These are phyloP conservation scores for Cyanoliseus patagonus DNA, from an alignment of 2,113 vertebrate species.

Conservation along the genomic window DNA sequence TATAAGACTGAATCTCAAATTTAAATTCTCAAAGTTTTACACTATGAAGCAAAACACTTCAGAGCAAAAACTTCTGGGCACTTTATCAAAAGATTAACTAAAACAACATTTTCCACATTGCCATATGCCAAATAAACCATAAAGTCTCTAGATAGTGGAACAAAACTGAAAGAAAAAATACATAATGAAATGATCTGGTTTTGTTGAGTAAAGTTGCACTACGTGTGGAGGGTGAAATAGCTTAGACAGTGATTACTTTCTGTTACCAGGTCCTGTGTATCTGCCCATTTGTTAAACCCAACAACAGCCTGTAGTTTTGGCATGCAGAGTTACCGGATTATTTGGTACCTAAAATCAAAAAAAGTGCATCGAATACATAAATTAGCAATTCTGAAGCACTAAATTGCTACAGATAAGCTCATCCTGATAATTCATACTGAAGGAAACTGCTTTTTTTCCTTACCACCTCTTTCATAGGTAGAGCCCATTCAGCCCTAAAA, in stretches of 20 bases:
- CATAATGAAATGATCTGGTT: neutral
- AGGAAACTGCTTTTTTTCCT: neutral
- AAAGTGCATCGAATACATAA: neutral
- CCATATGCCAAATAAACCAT: neutral
- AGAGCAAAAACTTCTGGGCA: conserved; percentile 17
- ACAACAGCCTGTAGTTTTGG: neutral
- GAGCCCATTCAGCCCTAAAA: neutral
- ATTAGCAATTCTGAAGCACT: neutral
- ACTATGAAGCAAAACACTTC: neutral
- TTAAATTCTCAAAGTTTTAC: conserved; percentile 11
- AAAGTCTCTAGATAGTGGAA: neutral
- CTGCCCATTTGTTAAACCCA: neutral
- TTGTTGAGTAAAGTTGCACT: neutral
- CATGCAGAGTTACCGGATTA: neutral
- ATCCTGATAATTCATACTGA: neutral
- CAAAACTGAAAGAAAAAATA: neutral
- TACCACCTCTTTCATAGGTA: fast-evolving
- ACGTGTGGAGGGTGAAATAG: neutral
- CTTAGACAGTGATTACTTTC: neutral
- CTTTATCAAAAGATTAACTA: conserved; percentile 37
- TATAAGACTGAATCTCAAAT: conserved; percentile 26
- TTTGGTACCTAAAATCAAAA: neutral
- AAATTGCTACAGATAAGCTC: neutral
- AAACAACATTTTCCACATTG: neutral
- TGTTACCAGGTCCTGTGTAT: neutral